phyloP scores from a whole-genome alignment of 2,888 invertebrate genomes.

The Machimus rusticus region DNA sequence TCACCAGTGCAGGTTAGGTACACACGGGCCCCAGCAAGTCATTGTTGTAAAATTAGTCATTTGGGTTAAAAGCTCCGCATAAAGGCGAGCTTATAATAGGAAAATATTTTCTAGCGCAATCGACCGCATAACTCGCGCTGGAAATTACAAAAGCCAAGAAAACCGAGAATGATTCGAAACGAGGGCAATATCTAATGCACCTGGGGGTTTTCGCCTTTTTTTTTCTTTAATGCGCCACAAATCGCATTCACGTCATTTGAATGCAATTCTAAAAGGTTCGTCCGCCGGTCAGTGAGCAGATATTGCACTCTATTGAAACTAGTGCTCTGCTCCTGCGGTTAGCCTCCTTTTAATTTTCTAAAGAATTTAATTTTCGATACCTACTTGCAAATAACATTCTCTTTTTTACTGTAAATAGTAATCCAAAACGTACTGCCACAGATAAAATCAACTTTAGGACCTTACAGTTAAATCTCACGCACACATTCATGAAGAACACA shows the following conservation, averaged over 20 bases:
- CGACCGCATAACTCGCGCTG: conserved; percentile 33
- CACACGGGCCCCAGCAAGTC: conserved; percentile 14
- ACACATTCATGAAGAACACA: no score
- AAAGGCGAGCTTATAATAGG: conserved; percentile 28
- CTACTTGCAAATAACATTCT: not conserved
- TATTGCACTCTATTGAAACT: not conserved
- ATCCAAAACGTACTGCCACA: not conserved
- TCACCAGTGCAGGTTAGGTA: conserved; percentile 34
- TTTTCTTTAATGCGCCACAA: not conserved
- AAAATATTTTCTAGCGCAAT: conserved; percentile 36
- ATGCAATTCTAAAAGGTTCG: not conserved
- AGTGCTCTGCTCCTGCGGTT: not conserved
- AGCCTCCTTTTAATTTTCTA: not conserved
- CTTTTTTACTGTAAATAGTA: not conserved
- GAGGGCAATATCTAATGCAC: conserved; percentile 26
- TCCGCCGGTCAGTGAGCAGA: not conserved
- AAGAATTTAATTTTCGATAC: not conserved
- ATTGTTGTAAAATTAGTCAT: conserved; percentile 38
- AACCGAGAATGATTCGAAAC: conserved; percentile 10
- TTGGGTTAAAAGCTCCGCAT: conserved; percentile 38
- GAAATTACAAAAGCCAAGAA: conserved; percentile 29
- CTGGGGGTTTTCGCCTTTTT: not conserved
- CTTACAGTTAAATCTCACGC: no score
- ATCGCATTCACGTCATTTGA: not conserved
- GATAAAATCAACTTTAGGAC: not conserved